These are phyloP conservation scores for Panthera leo DNA, from an alignment of 2,113 vertebrate genomes.

Conservation along the genomic window DNA sequence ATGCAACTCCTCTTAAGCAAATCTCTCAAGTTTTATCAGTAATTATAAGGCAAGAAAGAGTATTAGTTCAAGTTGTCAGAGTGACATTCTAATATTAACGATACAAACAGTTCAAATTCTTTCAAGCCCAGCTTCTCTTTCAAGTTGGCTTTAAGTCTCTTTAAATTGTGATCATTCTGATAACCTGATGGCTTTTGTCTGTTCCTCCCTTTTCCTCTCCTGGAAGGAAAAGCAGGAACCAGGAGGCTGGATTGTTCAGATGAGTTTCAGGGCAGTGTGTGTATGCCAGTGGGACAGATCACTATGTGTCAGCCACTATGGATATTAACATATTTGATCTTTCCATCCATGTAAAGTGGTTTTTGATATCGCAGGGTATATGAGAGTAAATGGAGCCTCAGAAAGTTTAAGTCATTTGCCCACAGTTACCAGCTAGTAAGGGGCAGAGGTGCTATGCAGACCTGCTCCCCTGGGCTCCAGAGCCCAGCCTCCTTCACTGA, in stretches of 20 bases:
- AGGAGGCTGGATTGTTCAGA: neutral
- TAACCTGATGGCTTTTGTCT: neutral
- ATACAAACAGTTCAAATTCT: neutral
- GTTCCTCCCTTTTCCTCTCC: neutral
- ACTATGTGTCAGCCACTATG: neutral
- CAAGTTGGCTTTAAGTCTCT: neutral
- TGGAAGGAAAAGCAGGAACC: neutral
- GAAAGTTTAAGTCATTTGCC: neutral
- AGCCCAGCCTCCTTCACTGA: neutral
- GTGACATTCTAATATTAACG: neutral
- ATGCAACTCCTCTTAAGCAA: neutral
- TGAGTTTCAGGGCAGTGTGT: neutral
- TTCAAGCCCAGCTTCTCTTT: neutral
- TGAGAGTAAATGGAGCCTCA: neutral
- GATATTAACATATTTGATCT: neutral
- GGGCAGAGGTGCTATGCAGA: neutral
- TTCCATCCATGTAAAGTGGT: neutral
- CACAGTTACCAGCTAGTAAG: neutral
- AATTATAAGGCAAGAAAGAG: neutral
- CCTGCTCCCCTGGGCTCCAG: neutral
- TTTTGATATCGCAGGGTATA: neutral
- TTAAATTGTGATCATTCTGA: neutral
- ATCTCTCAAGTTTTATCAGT: neutral
- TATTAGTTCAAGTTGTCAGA: neutral
- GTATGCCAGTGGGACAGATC: neutral